A percentile compares a stretch with the other conserved stretches of the same genome.
Conservation (phyloP, 2,888 invertebrate genomes). For the Pristionchus fissidentatus region DNA sequence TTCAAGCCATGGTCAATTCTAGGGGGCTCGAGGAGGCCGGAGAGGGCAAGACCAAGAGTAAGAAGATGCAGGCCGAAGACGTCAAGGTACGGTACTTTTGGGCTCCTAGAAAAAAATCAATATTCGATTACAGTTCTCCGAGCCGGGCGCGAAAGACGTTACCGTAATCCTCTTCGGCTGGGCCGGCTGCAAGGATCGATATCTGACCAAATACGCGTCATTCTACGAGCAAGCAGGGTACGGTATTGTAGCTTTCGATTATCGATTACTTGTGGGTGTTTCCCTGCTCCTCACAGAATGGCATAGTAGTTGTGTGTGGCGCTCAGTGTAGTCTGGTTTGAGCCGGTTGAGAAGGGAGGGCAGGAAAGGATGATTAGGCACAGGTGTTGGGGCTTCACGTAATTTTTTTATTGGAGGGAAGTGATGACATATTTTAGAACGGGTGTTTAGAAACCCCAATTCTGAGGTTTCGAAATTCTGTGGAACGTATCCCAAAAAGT, state of each 20-base stretch:
- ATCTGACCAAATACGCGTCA: slow-evolving; percentile 85
- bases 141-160: slow-evolving; percentile 28
- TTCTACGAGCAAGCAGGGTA: slow-evolving; percentile 86
- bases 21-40: not conserved
- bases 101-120: not conserved
- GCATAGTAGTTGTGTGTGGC: not conserved
- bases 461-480: too few relatives aligned
- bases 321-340: slow-evolving; percentile 14
- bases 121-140: slow-evolving; percentile 41
- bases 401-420: too few relatives aligned
- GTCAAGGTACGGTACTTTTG: slow-evolving; percentile 17
- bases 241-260: not conserved
- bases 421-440: too few relatives aligned
- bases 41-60: not conserved
- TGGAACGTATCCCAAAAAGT: too few relatives aligned
- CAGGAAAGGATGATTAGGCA: too few relatives aligned
- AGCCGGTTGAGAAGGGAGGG: too few relatives aligned
- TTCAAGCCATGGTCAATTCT: slow-evolving; percentile 10
- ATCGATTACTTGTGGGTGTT: slow-evolving; percentile 8
- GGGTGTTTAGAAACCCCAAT: too few relatives aligned
- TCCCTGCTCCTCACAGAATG: slow-evolving; percentile 5
- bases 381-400: too few relatives aligned
- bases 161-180: slow-evolving; percentile 84
- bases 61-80: slow-evolving; percentile 42
- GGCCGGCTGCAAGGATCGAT: slow-evolving; percentile 86